Base-by-base conservation (phyloP, 2,797 vertebrate genomes). In the Microcaecilia unicolor region DNA sequence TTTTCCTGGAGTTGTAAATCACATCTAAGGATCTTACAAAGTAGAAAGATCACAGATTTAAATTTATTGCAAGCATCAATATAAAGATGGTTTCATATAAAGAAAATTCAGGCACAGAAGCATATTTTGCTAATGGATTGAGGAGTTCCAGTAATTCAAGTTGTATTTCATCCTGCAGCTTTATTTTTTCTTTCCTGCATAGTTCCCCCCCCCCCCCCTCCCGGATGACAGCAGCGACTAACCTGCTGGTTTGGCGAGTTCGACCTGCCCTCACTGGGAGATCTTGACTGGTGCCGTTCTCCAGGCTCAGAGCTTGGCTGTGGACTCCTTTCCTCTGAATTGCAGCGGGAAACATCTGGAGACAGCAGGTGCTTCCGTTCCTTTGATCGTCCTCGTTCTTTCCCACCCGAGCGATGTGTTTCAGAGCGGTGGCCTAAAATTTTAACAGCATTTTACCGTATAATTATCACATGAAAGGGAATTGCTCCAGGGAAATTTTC, bases 341-440 rank as follows among this genome's bases (percentile, higher is more conserved):
- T 98, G 53, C 94, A 97, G 44, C 93, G 90, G 12, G 94, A 98
- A 42, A 90, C 84, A 6, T 99, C 94, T 0, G 95, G 94, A 27
- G 95, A 99, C 44, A 99, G 78, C 37, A 99, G 84, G 42, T 96
- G 95, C 56, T 92, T 90, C 22, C 94, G 80, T 58, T 99, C 95
- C 74, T 93, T 99, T 18, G 95, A 99, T 23, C 94, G 76, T 2
- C 94, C 94, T 55, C 95, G 73, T 61, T 99, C 94, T 40, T 86
- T 86, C 64, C 84, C 90, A 1, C 80, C 85, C 0, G 85, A 79
- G 40, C 89, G 89, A 57, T 78, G 87, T 36, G 79, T 84, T 30
- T 89, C 92, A 5, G 84, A 77, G 61, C 86, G 82, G 36, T 89
- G 81, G 38, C 85, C 92, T 86, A 25, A 9, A 12, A 32, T 19